phyloP scores from a whole-genome alignment of 2,797 vertebrate species.

The Artibeus jamaicensis region DNA sequence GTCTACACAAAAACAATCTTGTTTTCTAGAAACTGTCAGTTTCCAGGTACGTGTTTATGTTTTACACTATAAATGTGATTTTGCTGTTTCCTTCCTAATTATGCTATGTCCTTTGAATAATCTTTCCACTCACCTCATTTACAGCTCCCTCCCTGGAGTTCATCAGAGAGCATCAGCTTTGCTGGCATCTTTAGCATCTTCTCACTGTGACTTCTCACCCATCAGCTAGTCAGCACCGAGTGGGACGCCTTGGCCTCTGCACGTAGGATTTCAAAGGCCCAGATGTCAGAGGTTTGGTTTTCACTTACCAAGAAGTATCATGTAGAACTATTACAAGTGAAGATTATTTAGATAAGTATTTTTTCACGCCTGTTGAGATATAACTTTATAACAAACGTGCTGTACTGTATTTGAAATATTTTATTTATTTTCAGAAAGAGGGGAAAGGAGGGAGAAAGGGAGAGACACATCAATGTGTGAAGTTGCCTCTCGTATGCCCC shows the following conservation, averaged over 20 bases:
- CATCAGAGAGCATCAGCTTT: background rate
- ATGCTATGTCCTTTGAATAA: background rate
- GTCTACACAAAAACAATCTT: background rate
- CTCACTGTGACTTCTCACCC: background rate
- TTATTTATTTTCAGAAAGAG: background rate
- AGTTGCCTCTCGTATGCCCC: background rate
- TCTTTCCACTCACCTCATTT: background rate
- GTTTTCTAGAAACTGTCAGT: background rate
- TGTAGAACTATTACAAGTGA: background rate
- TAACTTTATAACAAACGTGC: background rate
- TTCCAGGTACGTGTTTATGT: background rate
- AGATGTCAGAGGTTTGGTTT: background rate
- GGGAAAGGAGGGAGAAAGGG: background rate
- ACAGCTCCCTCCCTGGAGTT: background rate
- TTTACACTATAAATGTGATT: background rate
- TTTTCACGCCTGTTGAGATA: background rate
- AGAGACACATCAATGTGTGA: background rate
- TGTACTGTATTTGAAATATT: background rate
- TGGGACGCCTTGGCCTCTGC: background rate
- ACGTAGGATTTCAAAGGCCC: background rate
- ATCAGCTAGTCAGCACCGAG: background rate
- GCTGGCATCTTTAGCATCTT: background rate
- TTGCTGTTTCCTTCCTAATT: constrained; percentile 1
- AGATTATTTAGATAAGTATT: background rate
- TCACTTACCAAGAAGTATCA: background rate